These are phyloP conservation scores for Glareola pratincola DNA, from an alignment of 2,113 vertebrate species.

Conservation along the genomic window DNA sequence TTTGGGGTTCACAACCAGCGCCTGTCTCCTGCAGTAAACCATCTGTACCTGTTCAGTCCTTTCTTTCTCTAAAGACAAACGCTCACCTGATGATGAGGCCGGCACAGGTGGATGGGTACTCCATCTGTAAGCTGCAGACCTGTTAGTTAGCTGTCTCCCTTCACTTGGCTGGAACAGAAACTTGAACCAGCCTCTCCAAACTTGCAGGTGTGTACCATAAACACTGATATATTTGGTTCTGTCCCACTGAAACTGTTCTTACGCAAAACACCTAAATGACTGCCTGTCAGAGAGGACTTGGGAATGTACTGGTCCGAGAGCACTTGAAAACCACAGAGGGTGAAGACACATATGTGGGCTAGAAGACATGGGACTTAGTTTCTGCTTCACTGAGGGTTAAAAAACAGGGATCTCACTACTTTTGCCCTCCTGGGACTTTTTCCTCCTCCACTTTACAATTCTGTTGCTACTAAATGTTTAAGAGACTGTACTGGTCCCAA, in stretches of 20 bases:
- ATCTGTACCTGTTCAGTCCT: background rate
- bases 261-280: background rate
- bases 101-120: background rate
- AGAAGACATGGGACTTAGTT: background rate
- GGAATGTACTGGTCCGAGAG: background rate
- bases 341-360: background rate
- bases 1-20: background rate
- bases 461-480: background rate
- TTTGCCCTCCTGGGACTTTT: background rate
- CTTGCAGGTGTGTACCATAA: background rate
- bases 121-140: background rate
- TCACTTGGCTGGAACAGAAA: background rate
- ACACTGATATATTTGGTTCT: background rate
- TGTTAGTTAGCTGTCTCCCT: background rate
- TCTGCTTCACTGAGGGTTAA: background rate
- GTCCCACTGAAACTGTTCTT: background rate
- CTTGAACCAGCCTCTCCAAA: background rate
- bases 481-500: background rate
- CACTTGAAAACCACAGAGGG: accelerated
- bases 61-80: background rate
- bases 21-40: background rate
- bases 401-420: background rate
- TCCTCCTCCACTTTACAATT: background rate
- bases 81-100: background rate
- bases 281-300: background rate